Evolutionary conservation across 2,797 vertebrate genomes (phyloP), one percentile per base, ranked within the genome.

Genomic region (Acropternis orthonyx): DNA sequence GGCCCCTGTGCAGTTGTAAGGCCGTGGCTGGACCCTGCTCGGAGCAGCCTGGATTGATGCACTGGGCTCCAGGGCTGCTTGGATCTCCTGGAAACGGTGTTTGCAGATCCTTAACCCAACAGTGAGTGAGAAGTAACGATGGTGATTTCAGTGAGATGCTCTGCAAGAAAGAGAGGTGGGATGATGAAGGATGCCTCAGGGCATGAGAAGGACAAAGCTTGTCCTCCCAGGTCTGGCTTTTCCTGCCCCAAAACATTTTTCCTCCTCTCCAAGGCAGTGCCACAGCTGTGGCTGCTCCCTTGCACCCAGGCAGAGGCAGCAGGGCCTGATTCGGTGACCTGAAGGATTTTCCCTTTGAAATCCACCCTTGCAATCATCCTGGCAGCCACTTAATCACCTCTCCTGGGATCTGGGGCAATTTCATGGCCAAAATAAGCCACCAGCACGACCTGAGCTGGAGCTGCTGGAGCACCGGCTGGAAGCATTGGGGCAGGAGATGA

Each of bases 371-470:
- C n/a, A 72, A 37, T 92, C 79, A 83, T 83, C 51, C 37, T 90
- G 61, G 67, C 59, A 85, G 75, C 52, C 49, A 23, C 28, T 88
- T 72, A 78, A 61, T 72, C 82, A 36, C 41, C 12, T 89, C 84
- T 55, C 22, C 12, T 56, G 73, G 62, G 95, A 88, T 46, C 21
- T 6, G 55, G 76, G 62, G 66, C 48, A 76, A 93, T 96, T 95
- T 93, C 93, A 85, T 94, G 97, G 92, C 95, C 76, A 86, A 78
- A 97, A 97, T 95, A 77, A 94, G 14, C 54, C 79, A 78, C 83
- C 77, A 75, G 62, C 37, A 2, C 12, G 74, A 72, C 87, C 34
- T 15, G 68, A 87, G 39, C 0, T 0, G 32, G 90, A 77, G 30
- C 77, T 82, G 71, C 71, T 67, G 62, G 65, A 52, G 59, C 4